phyloP scores from a whole-genome alignment of 2,113 vertebrate species.

The Paralichthys olivaceus region DNA sequence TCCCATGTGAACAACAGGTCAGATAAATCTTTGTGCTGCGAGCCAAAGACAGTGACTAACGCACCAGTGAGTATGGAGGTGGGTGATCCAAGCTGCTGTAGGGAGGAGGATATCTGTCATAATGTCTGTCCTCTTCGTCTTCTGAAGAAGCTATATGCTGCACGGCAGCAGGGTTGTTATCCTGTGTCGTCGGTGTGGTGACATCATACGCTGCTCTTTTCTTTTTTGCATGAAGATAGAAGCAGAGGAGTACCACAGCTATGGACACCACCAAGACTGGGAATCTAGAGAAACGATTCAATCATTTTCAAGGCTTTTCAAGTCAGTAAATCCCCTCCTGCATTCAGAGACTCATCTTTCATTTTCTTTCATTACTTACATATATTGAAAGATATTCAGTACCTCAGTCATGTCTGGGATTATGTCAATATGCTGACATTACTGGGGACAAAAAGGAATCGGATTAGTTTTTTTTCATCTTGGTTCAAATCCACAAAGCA shows the following conservation, averaged over 20 bases:
- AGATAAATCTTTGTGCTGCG: neutral
- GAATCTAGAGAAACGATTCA: slow-evolving; percentile 46
- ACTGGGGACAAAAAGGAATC: slow-evolving; percentile 10
- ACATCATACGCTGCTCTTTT: slow-evolving; percentile 30
- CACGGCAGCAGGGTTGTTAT: neutral
- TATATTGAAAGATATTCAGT: slow-evolving; percentile 18
- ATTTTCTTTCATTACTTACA: slow-evolving; percentile 62
- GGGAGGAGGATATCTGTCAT: slow-evolving; percentile 41
- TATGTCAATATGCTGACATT: slow-evolving; percentile 25
- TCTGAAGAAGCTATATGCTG: slow-evolving; percentile 1
- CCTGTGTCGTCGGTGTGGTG: neutral
- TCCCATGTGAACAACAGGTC: neutral
- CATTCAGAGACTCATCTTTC: neutral
- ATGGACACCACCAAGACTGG: slow-evolving; percentile 53
- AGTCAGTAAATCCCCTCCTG: neutral
- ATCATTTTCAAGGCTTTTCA: neutral
- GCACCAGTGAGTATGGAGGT: slow-evolving; percentile 71
- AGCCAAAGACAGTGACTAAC: neutral
- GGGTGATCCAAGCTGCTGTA: slow-evolving; percentile 66
- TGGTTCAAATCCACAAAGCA: neutral
- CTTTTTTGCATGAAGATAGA: slow-evolving; percentile 55
- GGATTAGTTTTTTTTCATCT: neutral
- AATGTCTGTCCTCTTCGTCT: neutral
- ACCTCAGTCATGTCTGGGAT: slow-evolving; percentile 36
- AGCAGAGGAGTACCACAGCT: slow-evolving; percentile 60